These are phyloP conservation scores for Chelon auratus DNA, from an alignment of 2,797 vertebrate species.

Conservation along the genomic window DNA sequence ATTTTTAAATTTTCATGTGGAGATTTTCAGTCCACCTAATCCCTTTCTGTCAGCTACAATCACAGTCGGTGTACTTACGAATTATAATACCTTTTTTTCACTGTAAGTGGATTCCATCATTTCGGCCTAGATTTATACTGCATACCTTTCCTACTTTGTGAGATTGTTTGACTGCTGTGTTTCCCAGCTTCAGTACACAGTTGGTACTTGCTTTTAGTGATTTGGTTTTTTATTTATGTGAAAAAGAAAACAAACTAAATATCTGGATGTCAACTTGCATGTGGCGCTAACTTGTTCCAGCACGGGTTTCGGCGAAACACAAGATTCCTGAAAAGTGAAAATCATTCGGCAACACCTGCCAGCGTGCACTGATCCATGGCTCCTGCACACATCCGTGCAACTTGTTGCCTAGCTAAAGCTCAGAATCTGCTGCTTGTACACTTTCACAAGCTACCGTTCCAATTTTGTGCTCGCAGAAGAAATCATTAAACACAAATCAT, in stretches of 20 bases:
- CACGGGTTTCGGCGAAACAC: not conserved
- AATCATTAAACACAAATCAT: conserved; percentile 69
- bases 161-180: not conserved
- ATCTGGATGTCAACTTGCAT: too few species aligned
- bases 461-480: conserved; percentile 34
- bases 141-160: not conserved
- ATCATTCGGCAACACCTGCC: not conserved
- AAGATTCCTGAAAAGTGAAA: not conserved
- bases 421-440: conserved; percentile 44
- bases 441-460: conserved; percentile 43
- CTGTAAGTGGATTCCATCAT: too few species aligned
- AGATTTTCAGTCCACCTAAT: not conserved
- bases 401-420: conserved; percentile 6
- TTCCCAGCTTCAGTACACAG: too few species aligned
- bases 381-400: conserved; percentile 10
- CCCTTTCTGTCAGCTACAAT: too few species aligned
- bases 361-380: not conserved
- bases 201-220: too few species aligned
- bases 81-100: not conserved
- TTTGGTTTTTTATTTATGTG: too few species aligned
- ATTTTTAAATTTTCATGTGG: not conserved
- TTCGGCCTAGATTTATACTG: not conserved
- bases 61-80: too few species aligned
- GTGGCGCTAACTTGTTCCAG: not conserved
- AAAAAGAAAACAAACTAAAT: too few species aligned